Percentiles rank a stretch among this genome's conserved stretches.
Conservation (phyloP, 2,797 vertebrate genomes). For the Lepilemur septentrionalis region DNA sequence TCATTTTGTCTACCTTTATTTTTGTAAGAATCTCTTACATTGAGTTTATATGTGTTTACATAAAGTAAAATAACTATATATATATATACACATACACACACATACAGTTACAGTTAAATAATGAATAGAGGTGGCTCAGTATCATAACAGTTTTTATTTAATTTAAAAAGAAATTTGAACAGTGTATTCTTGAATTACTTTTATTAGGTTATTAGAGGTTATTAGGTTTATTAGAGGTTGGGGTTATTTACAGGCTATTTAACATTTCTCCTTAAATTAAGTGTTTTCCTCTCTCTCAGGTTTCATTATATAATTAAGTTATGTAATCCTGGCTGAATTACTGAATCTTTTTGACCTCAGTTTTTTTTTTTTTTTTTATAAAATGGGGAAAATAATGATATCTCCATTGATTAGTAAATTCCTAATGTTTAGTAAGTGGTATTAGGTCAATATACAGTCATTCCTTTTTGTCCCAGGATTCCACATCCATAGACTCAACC, state of each 20-base stretch:
- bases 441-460: background rate
- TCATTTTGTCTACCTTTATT: background rate
- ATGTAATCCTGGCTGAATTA: background rate
- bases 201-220: background rate
- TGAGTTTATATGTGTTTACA: background rate
- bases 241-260: background rate
- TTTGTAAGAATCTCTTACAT: background rate
- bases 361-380: constrained; percentile 22
- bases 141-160: constrained; percentile 17
- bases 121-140: background rate
- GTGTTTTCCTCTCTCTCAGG: background rate
- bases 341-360: background rate
- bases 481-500: background rate
- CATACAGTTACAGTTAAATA: background rate
- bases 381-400: background rate
- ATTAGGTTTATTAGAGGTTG: background rate
- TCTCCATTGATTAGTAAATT: background rate
- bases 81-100: no score
- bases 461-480: background rate
- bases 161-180: background rate
- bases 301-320: background rate
- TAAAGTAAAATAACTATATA: background rate
- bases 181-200: background rate
- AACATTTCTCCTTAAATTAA: background rate
- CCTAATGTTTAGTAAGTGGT: background rate